Conservation (phyloP, 2,888 invertebrate species). For the Globia sparganii region DNA sequence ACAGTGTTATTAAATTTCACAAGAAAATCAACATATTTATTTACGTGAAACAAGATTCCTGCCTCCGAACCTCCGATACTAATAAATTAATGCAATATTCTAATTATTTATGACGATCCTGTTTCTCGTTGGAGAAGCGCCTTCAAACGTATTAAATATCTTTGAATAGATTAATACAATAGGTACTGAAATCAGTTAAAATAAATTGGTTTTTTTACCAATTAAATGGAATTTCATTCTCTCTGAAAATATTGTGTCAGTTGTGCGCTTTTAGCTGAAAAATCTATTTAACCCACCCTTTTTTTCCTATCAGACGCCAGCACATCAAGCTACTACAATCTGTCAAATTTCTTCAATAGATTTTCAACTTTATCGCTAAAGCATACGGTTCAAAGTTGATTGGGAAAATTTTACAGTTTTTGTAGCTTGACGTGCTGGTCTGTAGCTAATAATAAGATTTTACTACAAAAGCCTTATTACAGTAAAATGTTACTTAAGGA, state of each 20-base stretch:
- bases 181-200: conserved; percentile 20
- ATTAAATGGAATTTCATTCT: background rate
- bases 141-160: conserved; percentile 38
- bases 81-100: conserved; percentile 50
- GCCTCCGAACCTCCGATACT: conserved; percentile 18
- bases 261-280: background rate
- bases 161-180: conserved; percentile 25
- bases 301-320: too few relatives aligned
- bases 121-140: conserved; percentile 25
- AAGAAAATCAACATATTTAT: conserved; percentile 27
- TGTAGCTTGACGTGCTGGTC: too few relatives aligned
- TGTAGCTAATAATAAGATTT: background rate
- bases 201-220: conserved; percentile 23
- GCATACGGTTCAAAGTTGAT: too few relatives aligned
- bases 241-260: background rate
- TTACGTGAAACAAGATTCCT: conserved; percentile 12
- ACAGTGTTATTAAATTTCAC: conserved; percentile 3
- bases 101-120: conserved; percentile 49
- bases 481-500: background rate
- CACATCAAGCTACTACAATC: too few relatives aligned
- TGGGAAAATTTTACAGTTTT: too few relatives aligned
- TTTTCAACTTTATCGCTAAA: too few relatives aligned
- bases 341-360: too few relatives aligned
- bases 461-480: background rate
- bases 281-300: too few relatives aligned